A percentile compares a stretch with the other conserved stretches of the same genome.
Conservation (phyloP, 2,888 invertebrate species). For the Synergus umbraculus region DNA sequence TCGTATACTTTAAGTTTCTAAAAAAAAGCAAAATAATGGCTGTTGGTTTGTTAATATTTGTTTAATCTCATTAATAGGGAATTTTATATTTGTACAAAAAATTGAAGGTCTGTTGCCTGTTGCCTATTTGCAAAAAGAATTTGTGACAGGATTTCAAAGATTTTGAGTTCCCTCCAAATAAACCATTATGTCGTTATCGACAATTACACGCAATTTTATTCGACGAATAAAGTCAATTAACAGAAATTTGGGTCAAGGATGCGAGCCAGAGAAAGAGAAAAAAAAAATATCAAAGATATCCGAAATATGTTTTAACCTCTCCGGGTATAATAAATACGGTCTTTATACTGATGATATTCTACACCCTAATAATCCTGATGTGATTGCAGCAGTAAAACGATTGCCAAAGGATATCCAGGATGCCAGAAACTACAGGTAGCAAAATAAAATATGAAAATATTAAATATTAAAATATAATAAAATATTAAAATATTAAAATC, state of each 20-base stretch:
- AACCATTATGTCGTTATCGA: not conserved
- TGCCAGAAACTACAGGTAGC: constrained; percentile 57
- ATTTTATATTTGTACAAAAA: not conserved
- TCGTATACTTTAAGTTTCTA: too few species aligned
- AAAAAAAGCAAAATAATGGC: too few species aligned
- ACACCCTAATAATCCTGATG: constrained; percentile 24
- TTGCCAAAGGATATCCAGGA: constrained; percentile 57
- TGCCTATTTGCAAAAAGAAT: not conserved
- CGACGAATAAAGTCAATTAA: not conserved
- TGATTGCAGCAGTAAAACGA: constrained; percentile 52
- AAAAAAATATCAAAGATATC: not conserved
- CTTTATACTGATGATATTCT: constrained; percentile 56
- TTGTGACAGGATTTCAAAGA: not conserved
- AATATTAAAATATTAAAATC: not conserved
- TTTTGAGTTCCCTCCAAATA: too few species aligned
- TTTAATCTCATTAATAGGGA: too few species aligned
- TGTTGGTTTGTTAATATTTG: too few species aligned
- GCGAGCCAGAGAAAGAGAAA: not conserved
- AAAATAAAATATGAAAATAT: not conserved
- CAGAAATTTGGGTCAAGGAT: not conserved
- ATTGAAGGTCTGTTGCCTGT: not conserved
- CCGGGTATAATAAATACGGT: constrained; percentile 53
- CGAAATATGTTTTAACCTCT: not conserved
- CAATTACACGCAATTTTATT: not conserved
- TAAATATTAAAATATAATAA: too few species aligned